A percentile compares a stretch with the other conserved stretches of the same genome.
These are phyloP conservation scores for Phrynocephalus forsythii DNA, from an alignment of 2,797 vertebrate species.

Conservation along the genomic window DNA sequence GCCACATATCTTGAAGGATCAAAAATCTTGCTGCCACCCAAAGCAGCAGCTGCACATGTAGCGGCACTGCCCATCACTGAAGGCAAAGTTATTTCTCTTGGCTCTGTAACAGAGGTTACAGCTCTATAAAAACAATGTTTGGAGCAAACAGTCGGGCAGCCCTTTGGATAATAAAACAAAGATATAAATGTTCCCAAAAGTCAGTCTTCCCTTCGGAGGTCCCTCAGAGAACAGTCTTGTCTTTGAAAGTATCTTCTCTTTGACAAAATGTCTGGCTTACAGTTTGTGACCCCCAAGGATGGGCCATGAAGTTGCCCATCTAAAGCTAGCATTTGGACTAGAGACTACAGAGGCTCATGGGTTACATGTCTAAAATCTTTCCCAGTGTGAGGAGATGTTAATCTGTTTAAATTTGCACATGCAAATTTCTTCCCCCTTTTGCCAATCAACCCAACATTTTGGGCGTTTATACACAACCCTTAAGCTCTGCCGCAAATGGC, in stretches of 20 bases:
- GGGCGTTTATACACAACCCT: too few relatives aligned
- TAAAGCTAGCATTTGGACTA: not conserved
- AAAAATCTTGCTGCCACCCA: slow-evolving; percentile 30
- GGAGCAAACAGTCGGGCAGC: not conserved
- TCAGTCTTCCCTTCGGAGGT: not conserved
- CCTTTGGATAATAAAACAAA: not conserved
- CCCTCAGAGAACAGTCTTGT: not conserved
- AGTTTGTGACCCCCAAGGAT: too few relatives aligned
- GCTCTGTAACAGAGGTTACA: not conserved
- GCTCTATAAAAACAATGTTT: not conserved
- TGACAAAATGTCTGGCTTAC: too few relatives aligned
- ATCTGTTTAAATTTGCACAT: not conserved
- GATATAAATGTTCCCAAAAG: not conserved
- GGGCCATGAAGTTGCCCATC: not conserved
- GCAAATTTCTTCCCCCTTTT: not conserved
- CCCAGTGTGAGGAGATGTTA: not conserved
- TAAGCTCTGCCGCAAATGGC: too few relatives aligned
- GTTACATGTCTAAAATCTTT: not conserved
- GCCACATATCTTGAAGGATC: slow-evolving; percentile 29
- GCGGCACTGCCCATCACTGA: rapidly evolving
- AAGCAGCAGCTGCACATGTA: slow-evolving; percentile 27
- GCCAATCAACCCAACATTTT: not conserved
- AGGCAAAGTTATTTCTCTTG: slow-evolving; percentile 14
- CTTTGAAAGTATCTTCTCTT: not conserved
- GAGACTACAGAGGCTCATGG: not conserved